Conservation (phyloP, 1,140 invertebrate species). For the Neodiprion fabricii region DNA sequence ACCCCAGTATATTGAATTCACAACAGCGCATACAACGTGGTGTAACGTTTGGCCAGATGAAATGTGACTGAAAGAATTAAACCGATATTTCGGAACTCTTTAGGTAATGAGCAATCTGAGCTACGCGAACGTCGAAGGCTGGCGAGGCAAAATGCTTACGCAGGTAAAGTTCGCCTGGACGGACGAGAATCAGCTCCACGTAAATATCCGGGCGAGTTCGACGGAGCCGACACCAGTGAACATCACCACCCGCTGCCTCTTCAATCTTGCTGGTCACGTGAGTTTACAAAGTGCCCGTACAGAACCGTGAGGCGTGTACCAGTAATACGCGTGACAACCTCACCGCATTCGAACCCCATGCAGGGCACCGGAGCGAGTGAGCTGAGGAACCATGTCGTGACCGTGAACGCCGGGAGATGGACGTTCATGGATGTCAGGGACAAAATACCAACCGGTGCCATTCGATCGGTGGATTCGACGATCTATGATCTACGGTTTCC, state of each 20-base stretch:
- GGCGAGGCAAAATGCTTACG: slow-evolving; percentile 63
- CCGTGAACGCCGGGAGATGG: slow-evolving; percentile 64
- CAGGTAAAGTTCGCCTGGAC: slow-evolving; percentile 68
- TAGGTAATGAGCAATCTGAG: slow-evolving; percentile 61
- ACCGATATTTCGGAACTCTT: background rate
- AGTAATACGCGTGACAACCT: background rate
- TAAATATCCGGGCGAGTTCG: slow-evolving; percentile 66
- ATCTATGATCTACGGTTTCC: slow-evolving; percentile 74
- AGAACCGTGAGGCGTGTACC: background rate
- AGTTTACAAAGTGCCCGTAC: slow-evolving; percentile 40
- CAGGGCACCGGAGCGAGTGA: slow-evolving; percentile 51
- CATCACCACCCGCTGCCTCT: slow-evolving; percentile 72
- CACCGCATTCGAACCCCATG: background rate
- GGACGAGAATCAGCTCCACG: slow-evolving; percentile 65
- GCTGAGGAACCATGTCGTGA: slow-evolving; percentile 63
- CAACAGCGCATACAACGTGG: no score
- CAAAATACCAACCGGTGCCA: slow-evolving; percentile 52
- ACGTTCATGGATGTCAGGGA: slow-evolving; percentile 53
- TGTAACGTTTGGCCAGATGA: no score
- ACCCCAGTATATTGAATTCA: no score
- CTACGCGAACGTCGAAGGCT: slow-evolving; percentile 65
- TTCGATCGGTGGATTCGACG: slow-evolving; percentile 68
- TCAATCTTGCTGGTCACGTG: slow-evolving; percentile 73
- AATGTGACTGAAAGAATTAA: no score
- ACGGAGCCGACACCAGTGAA: slow-evolving; percentile 68